Evolutionary conservation across 1,140 invertebrate genomes (phyloP).

Genomic region (Homarus americanus): DNA sequence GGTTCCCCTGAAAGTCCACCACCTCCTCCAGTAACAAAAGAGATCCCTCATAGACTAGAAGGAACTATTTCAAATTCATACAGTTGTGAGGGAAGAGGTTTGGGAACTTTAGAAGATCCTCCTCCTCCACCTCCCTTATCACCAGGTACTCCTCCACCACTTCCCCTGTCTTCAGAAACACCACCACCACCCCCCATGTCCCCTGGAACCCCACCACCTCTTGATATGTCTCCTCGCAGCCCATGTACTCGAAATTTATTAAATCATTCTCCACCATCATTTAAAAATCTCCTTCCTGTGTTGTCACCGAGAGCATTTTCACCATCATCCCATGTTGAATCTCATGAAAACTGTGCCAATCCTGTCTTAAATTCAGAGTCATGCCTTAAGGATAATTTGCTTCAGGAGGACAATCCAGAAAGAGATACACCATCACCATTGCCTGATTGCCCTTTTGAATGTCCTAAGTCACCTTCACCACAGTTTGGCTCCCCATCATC

Average conservation of each 20-base stretch:
- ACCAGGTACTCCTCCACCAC: slow-evolving; percentile 30
- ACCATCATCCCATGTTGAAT: slow-evolving; percentile 31
- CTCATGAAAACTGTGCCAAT: slow-evolving; percentile 31
- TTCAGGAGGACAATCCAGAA: slow-evolving; percentile 37
- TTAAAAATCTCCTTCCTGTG: slow-evolving; percentile 22
- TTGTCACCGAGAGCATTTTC: slow-evolving; percentile 25
- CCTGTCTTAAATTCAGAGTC: slow-evolving; percentile 39
- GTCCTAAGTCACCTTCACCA: slow-evolving; percentile 73
- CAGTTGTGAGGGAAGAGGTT: slow-evolving; percentile 15
- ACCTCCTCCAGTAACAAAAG: not conserved
- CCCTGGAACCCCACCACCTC: slow-evolving; percentile 43
- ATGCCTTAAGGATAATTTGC: not conserved
- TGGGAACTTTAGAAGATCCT: slow-evolving; percentile 21
- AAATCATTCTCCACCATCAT: slow-evolving; percentile 27
- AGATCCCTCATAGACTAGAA: not conserved
- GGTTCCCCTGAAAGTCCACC: not conserved
- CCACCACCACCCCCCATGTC: slow-evolving; percentile 22
- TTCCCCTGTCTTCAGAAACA: slow-evolving; percentile 37
- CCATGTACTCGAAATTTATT: not conserved
- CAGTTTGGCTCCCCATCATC: slow-evolving; percentile 75
- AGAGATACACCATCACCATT: slow-evolving; percentile 72
- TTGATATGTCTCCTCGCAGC: slow-evolving; percentile 1
- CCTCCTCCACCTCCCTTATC: slow-evolving; percentile 43
- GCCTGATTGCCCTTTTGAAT: slow-evolving; percentile 70
- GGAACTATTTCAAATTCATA: slow-evolving; percentile 4